A percentile compares a stretch with the other conserved stretches of the same genome.
phyloP scores from a whole-genome alignment of 2,888 invertebrate species.

The Steinernema hermaphroditum region DNA sequence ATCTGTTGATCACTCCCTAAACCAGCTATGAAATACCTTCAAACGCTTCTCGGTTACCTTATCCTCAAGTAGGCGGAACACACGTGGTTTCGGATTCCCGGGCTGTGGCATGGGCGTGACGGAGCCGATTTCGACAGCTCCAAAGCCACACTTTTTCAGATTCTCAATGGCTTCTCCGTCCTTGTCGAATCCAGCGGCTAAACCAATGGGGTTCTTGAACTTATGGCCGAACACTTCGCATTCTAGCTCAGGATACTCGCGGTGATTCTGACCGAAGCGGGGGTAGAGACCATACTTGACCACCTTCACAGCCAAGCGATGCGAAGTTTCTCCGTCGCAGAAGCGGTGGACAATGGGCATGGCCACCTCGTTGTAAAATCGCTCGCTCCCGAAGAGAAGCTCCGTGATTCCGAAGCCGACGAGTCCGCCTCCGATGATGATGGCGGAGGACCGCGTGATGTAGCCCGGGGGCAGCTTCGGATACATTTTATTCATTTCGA shows the following conservation, averaged over 20 bases:
- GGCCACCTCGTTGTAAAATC: conserved; percentile 58
- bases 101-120: conserved; percentile 89
- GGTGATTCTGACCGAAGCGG: conserved; percentile 51
- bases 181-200: conserved; percentile 98
- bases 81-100: conserved; percentile 88
- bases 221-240: conserved; percentile 68
- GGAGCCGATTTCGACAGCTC: conserved; percentile 86
- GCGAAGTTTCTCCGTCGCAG: conserved; percentile 60
- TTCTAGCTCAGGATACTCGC: conserved; percentile 59
- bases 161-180: conserved; percentile 87
- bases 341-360: conserved; percentile 59
- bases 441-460: conserved; percentile 33
- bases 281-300: conserved; percentile 59
- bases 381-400: conserved; percentile 53
- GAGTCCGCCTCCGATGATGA: conserved; percentile 37
- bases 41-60: conserved; percentile 71
- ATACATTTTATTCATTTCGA: conserved; percentile 32
- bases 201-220: conserved; percentile 80
- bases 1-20: conserved; percentile 68
- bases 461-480: conserved; percentile 36
- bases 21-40: conserved; percentile 18
- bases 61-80: conserved; percentile 84
- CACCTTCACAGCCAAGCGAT: conserved; percentile 53
- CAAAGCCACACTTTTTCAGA: conserved; percentile 83
- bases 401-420: conserved; percentile 48